Evolutionary conservation across 2,113 vertebrate species (phyloP).

Genomic region (Myocastor coypus): DNA sequence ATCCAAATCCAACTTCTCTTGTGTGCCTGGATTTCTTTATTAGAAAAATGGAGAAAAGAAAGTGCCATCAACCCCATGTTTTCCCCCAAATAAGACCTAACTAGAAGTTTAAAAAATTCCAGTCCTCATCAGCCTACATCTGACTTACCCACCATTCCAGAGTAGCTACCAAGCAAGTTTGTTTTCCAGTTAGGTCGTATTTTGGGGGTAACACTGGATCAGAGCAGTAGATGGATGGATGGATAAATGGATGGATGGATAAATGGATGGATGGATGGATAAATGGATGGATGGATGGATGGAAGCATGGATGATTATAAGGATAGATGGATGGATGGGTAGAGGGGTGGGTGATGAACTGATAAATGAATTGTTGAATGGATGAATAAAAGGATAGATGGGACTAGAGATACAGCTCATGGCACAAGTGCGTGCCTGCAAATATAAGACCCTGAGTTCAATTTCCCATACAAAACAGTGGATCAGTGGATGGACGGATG

Average conservation of each 20-base stretch:
- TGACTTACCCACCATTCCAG: neutral
- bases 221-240: neutral
- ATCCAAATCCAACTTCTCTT: neutral
- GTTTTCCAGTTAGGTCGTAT: neutral
- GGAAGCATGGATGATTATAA: too few species aligned
- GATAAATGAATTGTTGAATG: too few species aligned
- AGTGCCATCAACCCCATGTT: neutral
- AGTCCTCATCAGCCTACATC: neutral
- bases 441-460: neutral
- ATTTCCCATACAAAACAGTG: neutral
- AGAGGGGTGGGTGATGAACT: too few species aligned
- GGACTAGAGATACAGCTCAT: too few species aligned
- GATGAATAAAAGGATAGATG: too few species aligned
- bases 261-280: too few species aligned
- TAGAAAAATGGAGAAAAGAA: neutral
- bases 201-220: neutral
- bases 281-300: neutral
- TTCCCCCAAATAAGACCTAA: neutral
- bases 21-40: neutral
- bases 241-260: neutral
- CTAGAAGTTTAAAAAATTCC: neutral
- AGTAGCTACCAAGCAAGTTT: neutral
- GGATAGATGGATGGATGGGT: too few species aligned
- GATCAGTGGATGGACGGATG: neutral
- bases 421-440: neutral